Conservation (phyloP, 1,140 invertebrate genomes). For the Conus ventricosus region DNA sequence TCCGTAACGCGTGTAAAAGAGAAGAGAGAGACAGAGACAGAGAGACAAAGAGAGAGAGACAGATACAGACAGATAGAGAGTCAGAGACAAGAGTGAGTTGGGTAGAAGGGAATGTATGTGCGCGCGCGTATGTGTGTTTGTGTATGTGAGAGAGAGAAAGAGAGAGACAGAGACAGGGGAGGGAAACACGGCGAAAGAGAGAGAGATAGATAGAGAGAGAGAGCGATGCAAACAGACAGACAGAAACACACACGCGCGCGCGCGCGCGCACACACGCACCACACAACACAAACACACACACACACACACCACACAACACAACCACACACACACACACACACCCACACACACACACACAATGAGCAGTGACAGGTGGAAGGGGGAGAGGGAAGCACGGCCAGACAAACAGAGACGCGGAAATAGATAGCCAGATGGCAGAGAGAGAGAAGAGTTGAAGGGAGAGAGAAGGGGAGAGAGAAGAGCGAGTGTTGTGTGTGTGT, state of each 20-base stretch:
- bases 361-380: neutral
- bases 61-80: too few species aligned
- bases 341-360: neutral
- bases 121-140: too few species aligned
- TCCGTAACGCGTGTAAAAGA: too few species aligned
- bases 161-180: too few species aligned
- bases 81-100: too few species aligned
- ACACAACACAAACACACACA: neutral
- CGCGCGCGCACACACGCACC: neutral
- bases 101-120: too few species aligned
- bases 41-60: too few species aligned
- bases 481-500: too few species aligned
- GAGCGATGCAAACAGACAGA: neutral
- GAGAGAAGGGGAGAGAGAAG: constrained; percentile 1
- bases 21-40: too few species aligned
- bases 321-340: neutral
- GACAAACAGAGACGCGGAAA: too few species aligned
- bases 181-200: neutral
- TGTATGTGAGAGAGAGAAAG: too few species aligned
- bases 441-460: too few species aligned
- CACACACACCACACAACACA: neutral
- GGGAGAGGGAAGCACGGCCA: neutral
- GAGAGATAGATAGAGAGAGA: neutral
- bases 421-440: neutral
- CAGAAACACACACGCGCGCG: neutral